phyloP scores from a whole-genome alignment of 2,797 vertebrate genomes.

The Pseudopleuronectes americanus region DNA sequence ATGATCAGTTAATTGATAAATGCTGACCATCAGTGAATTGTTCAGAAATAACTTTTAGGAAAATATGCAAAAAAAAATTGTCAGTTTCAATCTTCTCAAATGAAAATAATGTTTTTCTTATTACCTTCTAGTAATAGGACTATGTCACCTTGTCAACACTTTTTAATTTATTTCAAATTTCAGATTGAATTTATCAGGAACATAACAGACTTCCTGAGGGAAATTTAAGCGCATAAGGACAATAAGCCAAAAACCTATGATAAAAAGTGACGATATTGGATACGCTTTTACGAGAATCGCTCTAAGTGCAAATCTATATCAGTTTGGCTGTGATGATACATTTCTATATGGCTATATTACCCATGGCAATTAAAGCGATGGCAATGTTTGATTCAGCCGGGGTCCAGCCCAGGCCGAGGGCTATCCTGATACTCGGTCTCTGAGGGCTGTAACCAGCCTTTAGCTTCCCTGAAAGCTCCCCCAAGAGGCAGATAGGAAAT shows the following conservation, averaged over 20 bases:
- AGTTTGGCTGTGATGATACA: slow-evolving; percentile 13
- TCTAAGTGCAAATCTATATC: neutral
- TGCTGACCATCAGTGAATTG: no score
- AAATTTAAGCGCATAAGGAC: neutral
- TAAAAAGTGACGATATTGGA: slow-evolving; percentile 1
- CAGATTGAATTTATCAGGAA: neutral
- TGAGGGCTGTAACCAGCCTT: slow-evolving; percentile 57
- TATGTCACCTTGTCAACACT: neutral
- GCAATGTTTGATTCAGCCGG: slow-evolving; percentile 43
- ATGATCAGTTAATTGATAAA: no score
- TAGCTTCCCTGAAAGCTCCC: slow-evolving; percentile 68
- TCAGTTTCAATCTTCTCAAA: neutral
- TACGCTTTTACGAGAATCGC: neutral
- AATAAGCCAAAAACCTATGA: neutral
- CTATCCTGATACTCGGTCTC: slow-evolving; percentile 58
- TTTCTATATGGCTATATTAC: slow-evolving; percentile 19
- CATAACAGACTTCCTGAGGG: neutral
- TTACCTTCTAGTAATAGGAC: no score
- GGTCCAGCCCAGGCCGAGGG: slow-evolving; percentile 39
- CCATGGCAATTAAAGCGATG: slow-evolving; percentile 37
- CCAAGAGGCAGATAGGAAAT: slow-evolving; percentile 72
- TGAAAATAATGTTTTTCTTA: neutral
- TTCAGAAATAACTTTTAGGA: no score
- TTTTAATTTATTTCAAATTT: neutral
- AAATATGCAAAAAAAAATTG: neutral